Conservation (phyloP, 2,113 vertebrate species). For the Tragelaphus scriptus region DNA sequence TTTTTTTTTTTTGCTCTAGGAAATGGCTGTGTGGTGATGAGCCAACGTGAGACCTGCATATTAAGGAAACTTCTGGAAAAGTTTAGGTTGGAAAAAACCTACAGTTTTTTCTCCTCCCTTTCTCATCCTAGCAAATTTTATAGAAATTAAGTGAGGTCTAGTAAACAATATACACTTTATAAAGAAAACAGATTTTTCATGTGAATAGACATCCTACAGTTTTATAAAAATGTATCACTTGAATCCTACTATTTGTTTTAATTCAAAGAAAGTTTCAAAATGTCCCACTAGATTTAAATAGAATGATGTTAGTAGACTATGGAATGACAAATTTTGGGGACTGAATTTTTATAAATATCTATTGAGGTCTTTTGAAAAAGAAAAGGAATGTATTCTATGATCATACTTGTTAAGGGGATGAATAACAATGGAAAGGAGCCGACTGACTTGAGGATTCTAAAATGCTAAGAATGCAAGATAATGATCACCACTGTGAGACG, state of each 20-base stretch:
- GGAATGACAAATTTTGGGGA: background rate
- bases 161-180: background rate
- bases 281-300: background rate
- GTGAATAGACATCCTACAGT: background rate
- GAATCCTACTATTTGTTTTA: background rate
- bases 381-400: slow-evolving; percentile 8
- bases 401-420: background rate
- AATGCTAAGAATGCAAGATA: background rate
- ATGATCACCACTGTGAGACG: fast-evolving
- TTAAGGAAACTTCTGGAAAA: background rate
- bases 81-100: background rate
- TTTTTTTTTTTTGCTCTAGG: background rate
- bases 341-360: background rate
- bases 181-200: slow-evolving; percentile 14
- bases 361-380: background rate
- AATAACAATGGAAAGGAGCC: background rate
- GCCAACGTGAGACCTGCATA: background rate
- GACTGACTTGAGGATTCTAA: background rate
- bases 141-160: background rate
- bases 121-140: background rate
- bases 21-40: background rate
- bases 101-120: background rate
- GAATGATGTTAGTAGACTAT: background rate
- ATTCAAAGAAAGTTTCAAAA: slow-evolving; percentile 26
- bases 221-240: background rate